These are phyloP conservation scores for Pipistrellus nathusii DNA, from an alignment of 2,797 vertebrate species.

Conservation along the genomic window DNA sequence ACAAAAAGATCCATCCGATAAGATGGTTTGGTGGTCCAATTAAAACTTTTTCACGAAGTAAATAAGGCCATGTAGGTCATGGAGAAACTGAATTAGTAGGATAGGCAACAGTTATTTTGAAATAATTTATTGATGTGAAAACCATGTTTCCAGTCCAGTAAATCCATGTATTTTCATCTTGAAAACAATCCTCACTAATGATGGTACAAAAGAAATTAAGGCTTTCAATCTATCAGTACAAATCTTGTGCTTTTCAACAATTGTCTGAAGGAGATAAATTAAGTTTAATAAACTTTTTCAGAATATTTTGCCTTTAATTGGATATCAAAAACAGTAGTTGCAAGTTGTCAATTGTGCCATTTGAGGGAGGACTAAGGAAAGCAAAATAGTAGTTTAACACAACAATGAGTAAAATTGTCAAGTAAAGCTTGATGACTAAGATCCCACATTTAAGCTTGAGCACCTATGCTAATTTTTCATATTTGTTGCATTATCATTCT, in stretches of 20 bases:
- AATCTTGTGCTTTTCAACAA: conserved; percentile 36
- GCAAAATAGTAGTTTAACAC: not conserved
- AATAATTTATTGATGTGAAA: not conserved
- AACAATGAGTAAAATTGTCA: not conserved
- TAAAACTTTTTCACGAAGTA: not conserved
- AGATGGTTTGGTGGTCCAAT: not conserved
- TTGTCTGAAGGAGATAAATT: not conserved
- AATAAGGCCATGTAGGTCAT: not conserved
- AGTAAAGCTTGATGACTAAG: not conserved
- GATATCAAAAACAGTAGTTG: not conserved
- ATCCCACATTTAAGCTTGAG: not conserved
- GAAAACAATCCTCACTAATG: not conserved
- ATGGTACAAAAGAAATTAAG: not conserved
- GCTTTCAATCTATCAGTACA: not conserved
- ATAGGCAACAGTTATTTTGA: not conserved
- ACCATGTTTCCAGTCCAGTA: not conserved
- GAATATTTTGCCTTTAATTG: not conserved
- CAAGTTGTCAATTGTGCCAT: not conserved
- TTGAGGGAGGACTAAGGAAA: not conserved
- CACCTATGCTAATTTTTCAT: not conserved
- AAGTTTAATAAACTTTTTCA: conserved; percentile 24
- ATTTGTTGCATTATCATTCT: not conserved
- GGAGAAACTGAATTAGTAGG: not conserved
- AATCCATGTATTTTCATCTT: not conserved
- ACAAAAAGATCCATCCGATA: not conserved